Evolutionary conservation across 1,140 invertebrate genomes (phyloP), one percentile per base, ranked within the genome.

Genomic region (Sitobion miscanthi): DNA sequence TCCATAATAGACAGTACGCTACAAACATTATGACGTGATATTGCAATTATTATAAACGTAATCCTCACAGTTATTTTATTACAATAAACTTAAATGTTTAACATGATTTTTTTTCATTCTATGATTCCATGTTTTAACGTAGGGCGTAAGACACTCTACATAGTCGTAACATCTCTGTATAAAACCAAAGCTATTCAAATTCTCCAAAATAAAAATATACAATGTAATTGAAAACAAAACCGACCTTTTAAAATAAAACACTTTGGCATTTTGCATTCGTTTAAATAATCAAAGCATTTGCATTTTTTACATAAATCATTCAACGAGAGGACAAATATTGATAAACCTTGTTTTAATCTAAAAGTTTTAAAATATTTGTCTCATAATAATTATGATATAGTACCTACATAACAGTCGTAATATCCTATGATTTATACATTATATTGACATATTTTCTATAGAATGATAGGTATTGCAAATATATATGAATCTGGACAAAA

Each of bases 281-380:
- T 47, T 25, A n/a, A 45, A 47, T 30, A 87, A 87, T 30, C 25
- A 49, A 30, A 87, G 5, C 11, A 45, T 87, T 47, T 47, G n/a
- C 42, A 86, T 86, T 87, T 87, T 47, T n/a, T 20, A 47, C 42
- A 87, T 87, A 45, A n/a, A 87, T 87, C 49, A 87, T 87, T 87
- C 45, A n/a, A 87, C 25, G 23, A 85, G 2, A 25, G 2, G 9
- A 45, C 83, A 45, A 85, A 85, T 30, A 42, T 42, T 85, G 45
- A 45, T 85, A 45, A 85, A 45, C 7, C 83, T 45, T 38, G 42
- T 85, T 38, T 45, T 62, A 69, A 30, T 85, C 23, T 45, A 85
- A 25, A 14, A 42, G 8, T 42, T 1, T 85, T 85, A 85, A 85
- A 85, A 85, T 85, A 45, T 85, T 45, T 85, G 23, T 45, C 9